Evolutionary conservation across 2,888 invertebrate genomes (phyloP), one percentile per base, ranked within the genome.

Genomic region (Volucella zonaria): DNA sequence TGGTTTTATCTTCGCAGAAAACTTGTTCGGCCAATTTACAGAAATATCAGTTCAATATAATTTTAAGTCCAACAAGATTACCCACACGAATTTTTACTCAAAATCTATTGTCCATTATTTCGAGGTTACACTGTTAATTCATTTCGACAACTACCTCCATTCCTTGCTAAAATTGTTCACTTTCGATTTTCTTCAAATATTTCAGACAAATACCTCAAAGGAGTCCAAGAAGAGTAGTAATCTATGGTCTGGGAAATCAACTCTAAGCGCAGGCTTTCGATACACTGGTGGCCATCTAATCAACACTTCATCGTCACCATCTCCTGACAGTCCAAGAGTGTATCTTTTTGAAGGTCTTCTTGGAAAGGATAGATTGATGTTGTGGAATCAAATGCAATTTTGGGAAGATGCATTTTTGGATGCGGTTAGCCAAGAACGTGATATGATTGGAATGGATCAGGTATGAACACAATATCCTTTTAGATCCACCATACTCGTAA

Each of bases 391-490:
- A 93, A 97, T 98, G 97, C 98, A 98, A 90, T 99, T 99, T 92
- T 99, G 99, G 99, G 99, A 99, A 91, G 99, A 99, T 91, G 97
- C 98, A 0, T 99, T 99, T 90, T 93, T 99, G 74, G 99, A 99
- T 92, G 98, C 99, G 0, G 99, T 99, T 1, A 94, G 95, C 8
- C 99, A 99, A 92, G 99, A 99, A 91, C 93, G 99, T 23, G 99
- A 99, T 90, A 97, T 99, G 95, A 97, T 99, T 88, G 98, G 99
- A 71, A 99, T 99, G 99, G 99, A 99, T 93, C 99, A 99, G 91
- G 93, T 93, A 52, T 8, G 6, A 42, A 11, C 45, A 14, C 9
- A 23, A 18, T 6, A 0, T 70, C 61, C 10, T 11, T 14, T 31
- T 9, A 6, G 10, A 8, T 42, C 23, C 40, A 71, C 4, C 8